Evolutionary conservation across 1,140 invertebrate species (phyloP), one percentile per base, ranked within the genome.

Genomic region (Yoshiicerus persimilis): DNA sequence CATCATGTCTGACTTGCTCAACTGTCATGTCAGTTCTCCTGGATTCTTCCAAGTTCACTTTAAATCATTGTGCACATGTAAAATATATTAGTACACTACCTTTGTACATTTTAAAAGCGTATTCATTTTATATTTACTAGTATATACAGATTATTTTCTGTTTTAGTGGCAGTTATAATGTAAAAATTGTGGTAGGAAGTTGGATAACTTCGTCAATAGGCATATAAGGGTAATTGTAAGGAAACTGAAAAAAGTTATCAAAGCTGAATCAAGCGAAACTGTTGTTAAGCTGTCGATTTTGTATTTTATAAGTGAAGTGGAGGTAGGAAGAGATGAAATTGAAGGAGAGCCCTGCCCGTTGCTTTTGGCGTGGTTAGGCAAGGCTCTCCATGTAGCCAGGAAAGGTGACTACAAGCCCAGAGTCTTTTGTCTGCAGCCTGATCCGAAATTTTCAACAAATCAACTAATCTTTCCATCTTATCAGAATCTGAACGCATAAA

Each of bases 1-100:
- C n/a, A 23, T 20, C 13, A 47, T 70, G 30, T 80, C 75, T 80
- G 75, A 80, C 75, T 80, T 80, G 75, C 75, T 80, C 32, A 80
- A 80, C 66, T 70, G 75, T 80, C 75, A 36, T 80, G 75, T 80
- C 34, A 80, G 66, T 70, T 70, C 75, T 80, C 38, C 75, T 80
- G 75, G 75, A 80, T 80, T 80, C 38, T 38, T 75, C 66, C 13
- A 1, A 64, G n/a, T 25, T 32, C 30, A 30, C 9, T 20, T 2
- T 47, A 47, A 16, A 20, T 47, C 41, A 47, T n/a, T n/a, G n/a
- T n/a, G n/a, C n/a, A n/a, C n/a, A n/a, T n/a, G n/a, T n/a, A n/a
- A n/a, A n/a, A n/a, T n/a, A n/a, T n/a, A n/a, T n/a, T n/a, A n/a
- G n/a, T n/a, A n/a, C n/a, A n/a, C n/a, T n/a, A n/a, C n/a, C n/a